A percentile compares a stretch with the other conserved stretches of the same genome.
Conservation (phyloP, 2,797 vertebrate species). For the Pachyuromys duprasi region DNA sequence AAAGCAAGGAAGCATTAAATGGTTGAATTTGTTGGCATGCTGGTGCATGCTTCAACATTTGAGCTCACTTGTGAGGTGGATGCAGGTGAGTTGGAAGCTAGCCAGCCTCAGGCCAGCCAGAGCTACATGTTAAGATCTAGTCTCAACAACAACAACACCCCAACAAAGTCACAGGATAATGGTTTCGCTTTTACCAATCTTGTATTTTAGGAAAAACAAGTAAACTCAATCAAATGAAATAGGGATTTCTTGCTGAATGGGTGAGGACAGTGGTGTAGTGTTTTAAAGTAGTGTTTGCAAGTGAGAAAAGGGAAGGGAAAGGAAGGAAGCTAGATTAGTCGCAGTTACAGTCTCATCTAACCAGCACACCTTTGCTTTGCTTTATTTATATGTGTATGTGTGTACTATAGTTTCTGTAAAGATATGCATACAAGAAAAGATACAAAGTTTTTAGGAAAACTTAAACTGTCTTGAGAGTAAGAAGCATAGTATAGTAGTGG, state of each 20-base stretch:
- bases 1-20: background rate
- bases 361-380: background rate
- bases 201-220: constrained; percentile 26
- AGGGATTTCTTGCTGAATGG: constrained; percentile 31
- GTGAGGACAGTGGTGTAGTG: background rate
- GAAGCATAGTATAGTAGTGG: background rate
- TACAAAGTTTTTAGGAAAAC: background rate
- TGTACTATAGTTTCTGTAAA: background rate
- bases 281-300: constrained; percentile 18
- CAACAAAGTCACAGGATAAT: background rate
- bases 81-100: background rate
- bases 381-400: background rate
- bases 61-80: background rate
- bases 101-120: background rate
- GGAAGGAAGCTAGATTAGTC: background rate
- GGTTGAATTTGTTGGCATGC: background rate
- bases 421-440: constrained; percentile 26
- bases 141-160: background rate
- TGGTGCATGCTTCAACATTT: background rate
- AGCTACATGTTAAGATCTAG: background rate
- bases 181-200: background rate
- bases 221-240: background rate
- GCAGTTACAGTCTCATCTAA: background rate
- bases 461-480: background rate
- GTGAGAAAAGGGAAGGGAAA: background rate